Evolutionary conservation across 2,797 vertebrate species (phyloP), one percentile per base, ranked within the genome.

Genomic region (Anguilla megastoma): DNA sequence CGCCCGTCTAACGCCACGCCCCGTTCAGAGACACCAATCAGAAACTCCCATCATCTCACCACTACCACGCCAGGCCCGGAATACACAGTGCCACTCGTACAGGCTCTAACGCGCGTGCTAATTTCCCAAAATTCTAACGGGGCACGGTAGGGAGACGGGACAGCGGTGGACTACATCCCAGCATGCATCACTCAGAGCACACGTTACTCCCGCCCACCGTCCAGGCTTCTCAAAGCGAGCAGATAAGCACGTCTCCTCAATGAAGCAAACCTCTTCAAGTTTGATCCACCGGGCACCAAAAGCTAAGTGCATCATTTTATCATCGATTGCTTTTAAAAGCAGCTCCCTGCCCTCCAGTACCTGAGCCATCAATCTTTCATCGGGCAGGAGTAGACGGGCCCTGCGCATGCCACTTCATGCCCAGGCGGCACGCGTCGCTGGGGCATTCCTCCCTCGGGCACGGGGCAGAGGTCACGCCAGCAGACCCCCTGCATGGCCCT

Each of bases 221-320:
- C n/a, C 8, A 54, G 1, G 52, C 50, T 50, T 52, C 63, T 84
- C 79, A 85, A 30, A 27, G 83, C 33, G 48, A 48, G n/a, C 48
- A 21, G 60, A 84, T 82, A 69, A 48, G 50, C 27, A 63, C 6
- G 76, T 76, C 86, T 63, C 21, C 48, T 12, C 58, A 16, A 41
- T 18, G 60, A 33, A 84, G 58, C 76, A 6, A 50, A 82, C 27
- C n/a, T 63, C 27, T 50, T 63, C 36, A 66, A 16, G 63, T 6
- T 84, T 84, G 45, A 66, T 71, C 80, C 63, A 1, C 33, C 3
- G 27, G 48, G 45, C 21, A 60, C 58, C 27, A 45, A 87, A 84
- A 87, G 30, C 60, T 69, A 87, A 87, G 80, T 87, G 60, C 18
- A 83, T 82, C 79, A n/a, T 14, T 84, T 69, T 84, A 66, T 69